Conservation (phyloP, 2,113 vertebrate species). For the Herpailurus yagouaroundi region DNA sequence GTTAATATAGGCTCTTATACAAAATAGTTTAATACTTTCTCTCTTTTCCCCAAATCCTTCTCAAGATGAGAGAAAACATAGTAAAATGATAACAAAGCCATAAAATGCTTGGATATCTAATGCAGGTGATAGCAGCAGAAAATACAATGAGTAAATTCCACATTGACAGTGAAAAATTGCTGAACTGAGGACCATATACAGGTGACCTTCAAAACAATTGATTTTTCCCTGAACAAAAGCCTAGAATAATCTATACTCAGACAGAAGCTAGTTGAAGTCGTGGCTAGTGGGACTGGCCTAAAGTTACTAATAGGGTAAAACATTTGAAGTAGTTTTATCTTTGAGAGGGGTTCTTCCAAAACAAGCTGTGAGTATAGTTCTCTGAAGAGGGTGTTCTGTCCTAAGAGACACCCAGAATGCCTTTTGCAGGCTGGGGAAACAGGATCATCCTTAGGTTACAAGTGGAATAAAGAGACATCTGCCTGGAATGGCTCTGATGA, state of each 20-base stretch:
- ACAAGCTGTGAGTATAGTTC: neutral
- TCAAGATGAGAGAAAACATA: neutral
- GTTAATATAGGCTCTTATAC: neutral
- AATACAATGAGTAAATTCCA: neutral
- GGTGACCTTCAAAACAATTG: neutral
- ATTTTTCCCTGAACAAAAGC: neutral
- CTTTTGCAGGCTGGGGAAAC: neutral
- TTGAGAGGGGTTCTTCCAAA: neutral
- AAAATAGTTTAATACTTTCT: conserved; percentile 4
- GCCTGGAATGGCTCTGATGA: neutral
- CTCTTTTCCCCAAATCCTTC: neutral
- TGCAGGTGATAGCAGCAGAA: neutral
- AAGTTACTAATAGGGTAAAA: neutral
- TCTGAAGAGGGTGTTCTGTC: neutral
- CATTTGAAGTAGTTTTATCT: neutral
- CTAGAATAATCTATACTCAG: neutral
- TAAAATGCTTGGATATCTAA: neutral
- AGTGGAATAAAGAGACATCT: neutral
- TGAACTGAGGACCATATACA: neutral
- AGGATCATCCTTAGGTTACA: neutral
- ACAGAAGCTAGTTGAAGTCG: neutral
- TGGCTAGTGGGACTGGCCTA: neutral
- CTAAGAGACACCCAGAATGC: neutral
- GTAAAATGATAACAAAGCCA: neutral
- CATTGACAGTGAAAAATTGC: neutral